A percentile compares a stretch with the other conserved stretches of the same genome.
Evolutionary conservation across 1,140 invertebrate species (phyloP).

Genomic region (Drosophila punjabiensis): DNA sequence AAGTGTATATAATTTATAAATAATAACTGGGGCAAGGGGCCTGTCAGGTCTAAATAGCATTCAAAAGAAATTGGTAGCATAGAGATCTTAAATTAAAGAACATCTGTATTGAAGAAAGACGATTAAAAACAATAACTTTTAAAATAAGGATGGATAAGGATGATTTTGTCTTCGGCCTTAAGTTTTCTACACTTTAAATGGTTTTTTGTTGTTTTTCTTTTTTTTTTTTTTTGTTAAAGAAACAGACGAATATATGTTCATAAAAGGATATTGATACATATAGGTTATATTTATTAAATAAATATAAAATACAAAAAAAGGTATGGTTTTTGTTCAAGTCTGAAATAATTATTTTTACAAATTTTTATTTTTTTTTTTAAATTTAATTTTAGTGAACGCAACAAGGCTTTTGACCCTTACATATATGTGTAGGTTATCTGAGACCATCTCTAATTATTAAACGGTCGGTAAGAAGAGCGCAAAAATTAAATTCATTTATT

Average conservation of each 20-base stretch:
- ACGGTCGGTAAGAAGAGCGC: background rate
- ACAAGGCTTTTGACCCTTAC: conserved; percentile 8
- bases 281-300: background rate
- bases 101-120: background rate
- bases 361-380: conserved; percentile 17
- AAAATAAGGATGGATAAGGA: background rate
- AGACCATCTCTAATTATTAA: background rate
- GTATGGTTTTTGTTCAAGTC: background rate
- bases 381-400: conserved; percentile 11
- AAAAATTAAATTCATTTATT: background rate
- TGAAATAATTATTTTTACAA: background rate
- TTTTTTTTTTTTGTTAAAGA: too few species aligned
- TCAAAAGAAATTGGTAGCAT: conserved; percentile 19
- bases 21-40: conserved; percentile 21
- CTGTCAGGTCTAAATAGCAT: conserved; percentile 22
- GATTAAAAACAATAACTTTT: background rate
- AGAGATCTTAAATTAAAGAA: background rate
- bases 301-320: background rate
- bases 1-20: conserved; percentile 67
- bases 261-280: too few species aligned
- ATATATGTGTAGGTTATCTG: conserved; percentile 21
- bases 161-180: too few species aligned
- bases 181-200: too few species aligned
- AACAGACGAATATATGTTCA: too few species aligned
- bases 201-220: too few species aligned